Base-by-base conservation (phyloP, 2,113 vertebrate genomes). In the Alligator mississippiensis region DNA sequence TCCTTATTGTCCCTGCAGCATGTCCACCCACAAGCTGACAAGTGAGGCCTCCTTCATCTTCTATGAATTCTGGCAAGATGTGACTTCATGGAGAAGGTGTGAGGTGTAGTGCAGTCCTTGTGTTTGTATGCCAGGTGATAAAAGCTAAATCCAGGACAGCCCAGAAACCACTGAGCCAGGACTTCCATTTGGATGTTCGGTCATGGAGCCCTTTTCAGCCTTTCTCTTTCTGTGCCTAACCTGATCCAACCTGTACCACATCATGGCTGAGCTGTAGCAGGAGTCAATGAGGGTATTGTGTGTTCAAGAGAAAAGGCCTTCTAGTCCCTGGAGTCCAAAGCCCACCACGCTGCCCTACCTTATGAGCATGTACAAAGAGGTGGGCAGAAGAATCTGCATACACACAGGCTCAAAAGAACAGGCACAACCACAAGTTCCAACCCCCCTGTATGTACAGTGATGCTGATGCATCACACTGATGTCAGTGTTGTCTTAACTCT, bases 1-100 rank as follows among this genome's bases (percentile, higher is more conserved):
- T 85, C 3, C 0, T 82, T 93, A 38, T 66, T 93, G 80, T 95
- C 82, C 88, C 80, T 64, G 6, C 98, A 99, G 99, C 14, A 98
- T 99, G 94, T 99, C 99, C 4, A 94, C 98, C 95, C 99, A 99
- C 98, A 99, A 98, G 98, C 97, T 98, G 96, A 96, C 96, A 0
- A 98, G 98, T 74, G 98, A 98, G 90, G 97, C 97, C 91, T 98
- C 98, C 97, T 99, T 99, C 97, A 98, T 98, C 96, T 98, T 99
- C 12, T 99, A 99, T 47, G 99, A 99, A 97, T 99, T 99, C 97
- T 99, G 99, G 99, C 98, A 98, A 97, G 98, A 99, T 15, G 98
- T 98, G 82, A 96, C 98, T 91, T 98, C 99, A n/a, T 99, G 99
- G 99, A 99, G 98, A 97, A 99, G 99, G 99, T 99, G 96, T 47